phyloP scores from a whole-genome alignment of 35 echinoderm and acorn worm species.

The Ptychodera flava region DNA sequence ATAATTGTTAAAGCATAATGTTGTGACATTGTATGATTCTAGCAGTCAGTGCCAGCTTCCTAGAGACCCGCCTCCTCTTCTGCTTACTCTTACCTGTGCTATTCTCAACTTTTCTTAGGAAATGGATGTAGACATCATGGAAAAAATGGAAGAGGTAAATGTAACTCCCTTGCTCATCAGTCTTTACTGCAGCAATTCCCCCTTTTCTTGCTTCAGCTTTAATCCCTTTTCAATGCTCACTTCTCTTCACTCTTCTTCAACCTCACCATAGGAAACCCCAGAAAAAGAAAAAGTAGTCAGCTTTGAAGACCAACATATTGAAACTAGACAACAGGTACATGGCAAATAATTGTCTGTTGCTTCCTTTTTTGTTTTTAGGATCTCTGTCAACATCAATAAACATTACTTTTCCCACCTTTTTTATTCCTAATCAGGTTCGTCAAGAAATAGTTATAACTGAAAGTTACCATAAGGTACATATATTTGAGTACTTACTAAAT shows the following conservation, averaged over 20 bases:
- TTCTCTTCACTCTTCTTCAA: neutral
- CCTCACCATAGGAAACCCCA: neutral
- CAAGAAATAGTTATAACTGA: neutral
- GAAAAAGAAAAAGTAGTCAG: neutral
- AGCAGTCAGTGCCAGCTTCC: too few relatives aligned
- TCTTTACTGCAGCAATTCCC: too few relatives aligned
- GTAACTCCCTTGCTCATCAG: neutral
- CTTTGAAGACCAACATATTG: neutral
- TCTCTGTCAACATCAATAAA: too few relatives aligned
- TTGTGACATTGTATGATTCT: too few relatives aligned
- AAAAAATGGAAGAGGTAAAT: conserved; percentile 1
- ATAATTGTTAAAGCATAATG: too few relatives aligned
- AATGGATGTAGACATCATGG: neutral
- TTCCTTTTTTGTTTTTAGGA: too few relatives aligned
- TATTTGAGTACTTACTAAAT: too few relatives aligned
- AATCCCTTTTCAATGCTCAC: neutral
- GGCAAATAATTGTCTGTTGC: too few relatives aligned
- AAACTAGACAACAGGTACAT: neutral
- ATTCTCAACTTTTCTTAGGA: neutral
- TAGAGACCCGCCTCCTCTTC: too few relatives aligned
- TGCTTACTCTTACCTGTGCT: too few relatives aligned
- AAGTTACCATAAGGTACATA: neutral
- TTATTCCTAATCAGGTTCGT: neutral
- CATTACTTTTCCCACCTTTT: too few relatives aligned
- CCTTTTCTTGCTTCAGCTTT: neutral